phyloP scores from a whole-genome alignment of 2,888 invertebrate species.

The Dryobota labecula region DNA sequence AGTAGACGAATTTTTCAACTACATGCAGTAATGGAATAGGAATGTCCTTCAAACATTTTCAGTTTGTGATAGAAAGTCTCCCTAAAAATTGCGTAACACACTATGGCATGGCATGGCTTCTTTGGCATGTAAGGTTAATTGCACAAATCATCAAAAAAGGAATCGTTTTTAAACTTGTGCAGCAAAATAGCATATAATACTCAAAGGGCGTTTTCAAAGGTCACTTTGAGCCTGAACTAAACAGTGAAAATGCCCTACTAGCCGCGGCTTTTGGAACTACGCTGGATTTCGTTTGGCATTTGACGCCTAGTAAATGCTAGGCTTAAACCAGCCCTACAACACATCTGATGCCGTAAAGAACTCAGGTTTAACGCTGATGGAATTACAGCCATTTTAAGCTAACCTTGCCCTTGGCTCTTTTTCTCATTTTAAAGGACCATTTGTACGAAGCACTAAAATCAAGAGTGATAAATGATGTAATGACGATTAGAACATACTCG shows the following conservation, averaged over 20 bases:
- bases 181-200: background rate
- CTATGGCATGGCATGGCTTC: too few species aligned
- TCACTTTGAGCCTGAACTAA: background rate
- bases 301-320: conserved; percentile 2
- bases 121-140: background rate
- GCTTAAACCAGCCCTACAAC: conserved; percentile 13
- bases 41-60: background rate
- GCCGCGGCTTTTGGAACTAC: background rate
- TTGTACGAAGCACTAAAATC: conserved; percentile 5
- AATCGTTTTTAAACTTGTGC: background rate
- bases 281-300: conserved; percentile 9
- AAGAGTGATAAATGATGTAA: conserved; percentile 8
- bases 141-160: background rate
- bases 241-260: background rate
- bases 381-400: conserved; percentile 20
- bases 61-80: background rate
- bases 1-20: background rate
- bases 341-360: conserved; percentile 19
- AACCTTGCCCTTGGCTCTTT: conserved; percentile 12
- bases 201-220: background rate
- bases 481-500: background rate
- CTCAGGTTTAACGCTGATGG: conserved; percentile 24
- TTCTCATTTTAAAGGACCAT: background rate
- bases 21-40: background rate
- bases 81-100: too few species aligned